These are phyloP conservation scores for Eptesicus fuscus DNA, from an alignment of 2,113 vertebrate genomes.

Conservation along the genomic window DNA sequence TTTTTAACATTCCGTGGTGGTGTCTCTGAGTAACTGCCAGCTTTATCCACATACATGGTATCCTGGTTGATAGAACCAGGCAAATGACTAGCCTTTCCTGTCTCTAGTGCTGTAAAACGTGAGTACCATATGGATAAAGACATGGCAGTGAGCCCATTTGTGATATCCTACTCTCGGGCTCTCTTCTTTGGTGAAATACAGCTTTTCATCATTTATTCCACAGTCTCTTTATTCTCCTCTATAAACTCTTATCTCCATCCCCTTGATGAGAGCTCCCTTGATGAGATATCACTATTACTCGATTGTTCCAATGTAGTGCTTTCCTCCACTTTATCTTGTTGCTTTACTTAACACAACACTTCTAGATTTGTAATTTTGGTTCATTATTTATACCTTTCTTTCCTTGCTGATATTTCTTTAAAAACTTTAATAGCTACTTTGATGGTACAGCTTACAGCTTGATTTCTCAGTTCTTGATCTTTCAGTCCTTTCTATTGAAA, in stretches of 20 bases:
- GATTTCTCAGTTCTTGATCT: background rate
- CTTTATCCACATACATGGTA: background rate
- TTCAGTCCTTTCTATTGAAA: background rate
- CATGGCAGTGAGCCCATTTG: background rate
- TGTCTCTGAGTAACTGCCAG: slow-evolving; percentile 2
- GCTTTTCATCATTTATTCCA: background rate
- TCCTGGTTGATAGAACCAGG: slow-evolving; percentile 17
- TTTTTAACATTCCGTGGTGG: background rate
- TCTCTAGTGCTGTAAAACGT: background rate
- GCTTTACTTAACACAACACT: background rate
- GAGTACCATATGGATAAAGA: background rate
- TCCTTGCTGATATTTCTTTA: slow-evolving; percentile 9
- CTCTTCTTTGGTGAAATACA: background rate
- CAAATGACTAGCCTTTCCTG: background rate
- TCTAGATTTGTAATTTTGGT: background rate
- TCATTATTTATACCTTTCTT: background rate
- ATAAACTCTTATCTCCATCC: background rate
- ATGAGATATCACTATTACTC: background rate
- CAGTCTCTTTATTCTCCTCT: background rate
- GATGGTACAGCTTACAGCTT: background rate
- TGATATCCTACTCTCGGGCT: background rate
- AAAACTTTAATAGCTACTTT: background rate
- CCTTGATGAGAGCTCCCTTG: background rate
- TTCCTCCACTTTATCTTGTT: background rate
- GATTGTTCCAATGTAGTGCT: background rate